These are phyloP conservation scores for Ganaspis brasiliensis DNA, from an alignment of 2,888 invertebrate species.

Conservation along the genomic window DNA sequence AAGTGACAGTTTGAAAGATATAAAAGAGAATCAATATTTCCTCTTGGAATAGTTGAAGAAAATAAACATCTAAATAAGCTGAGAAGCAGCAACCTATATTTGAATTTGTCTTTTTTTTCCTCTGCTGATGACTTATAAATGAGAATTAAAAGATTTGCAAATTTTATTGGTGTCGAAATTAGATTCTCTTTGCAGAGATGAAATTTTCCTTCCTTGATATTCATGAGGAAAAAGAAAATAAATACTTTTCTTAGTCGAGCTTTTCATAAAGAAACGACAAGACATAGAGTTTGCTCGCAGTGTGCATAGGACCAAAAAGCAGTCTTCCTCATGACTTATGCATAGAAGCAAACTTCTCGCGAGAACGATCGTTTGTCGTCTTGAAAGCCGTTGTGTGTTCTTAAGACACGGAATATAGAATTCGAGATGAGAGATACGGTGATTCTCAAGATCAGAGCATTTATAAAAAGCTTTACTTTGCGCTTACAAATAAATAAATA, in stretches of 20 bases:
- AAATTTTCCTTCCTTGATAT: not conserved
- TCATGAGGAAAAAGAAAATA: slow-evolving; percentile 5
- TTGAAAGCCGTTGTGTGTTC: slow-evolving; percentile 23
- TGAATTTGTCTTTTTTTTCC: too few species aligned
- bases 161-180: slow-evolving; percentile 3
- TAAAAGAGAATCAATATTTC: too few species aligned
- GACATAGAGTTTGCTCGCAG: slow-evolving; percentile 1
- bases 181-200: not conserved
- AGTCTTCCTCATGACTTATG: slow-evolving; percentile 23
- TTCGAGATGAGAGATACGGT: not conserved
- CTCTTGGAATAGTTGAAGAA: too few species aligned
- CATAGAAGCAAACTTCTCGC: slow-evolving; percentile 26
- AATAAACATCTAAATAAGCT: too few species aligned
- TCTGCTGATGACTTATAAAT: too few species aligned
- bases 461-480: not conserved
- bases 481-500: slow-evolving; percentile 8
- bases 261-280: slow-evolving; percentile 24
- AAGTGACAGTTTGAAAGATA: too few species aligned
- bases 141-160: not conserved
- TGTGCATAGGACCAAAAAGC: slow-evolving; percentile 34
- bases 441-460: not conserved
- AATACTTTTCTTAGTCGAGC: not conserved
- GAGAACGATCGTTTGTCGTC: slow-evolving; percentile 36
- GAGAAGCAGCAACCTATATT: too few species aligned
- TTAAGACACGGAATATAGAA: slow-evolving; percentile 11